These are phyloP conservation scores for Anarsia innoxiella DNA, from an alignment of 2,888 invertebrate species.

Conservation along the genomic window DNA sequence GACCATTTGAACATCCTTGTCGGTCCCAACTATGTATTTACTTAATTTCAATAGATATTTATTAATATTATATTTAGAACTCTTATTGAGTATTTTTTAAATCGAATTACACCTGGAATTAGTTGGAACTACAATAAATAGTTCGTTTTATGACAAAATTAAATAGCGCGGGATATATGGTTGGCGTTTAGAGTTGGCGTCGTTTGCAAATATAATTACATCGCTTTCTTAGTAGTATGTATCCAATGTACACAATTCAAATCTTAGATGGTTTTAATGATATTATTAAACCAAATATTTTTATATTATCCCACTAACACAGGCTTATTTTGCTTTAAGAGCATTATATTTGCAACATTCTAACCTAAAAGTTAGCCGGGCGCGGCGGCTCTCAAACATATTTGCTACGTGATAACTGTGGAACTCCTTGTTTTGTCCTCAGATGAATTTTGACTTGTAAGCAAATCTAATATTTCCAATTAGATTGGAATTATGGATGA, in stretches of 20 bases:
- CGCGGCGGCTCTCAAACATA: conserved; percentile 24
- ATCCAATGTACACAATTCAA: no score
- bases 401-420: not conserved
- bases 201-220: conserved; percentile 25
- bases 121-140: no score
- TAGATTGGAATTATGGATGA: conserved; percentile 55
- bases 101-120: no score
- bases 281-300: not conserved
- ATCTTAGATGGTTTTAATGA: no score
- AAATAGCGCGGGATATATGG: conserved; percentile 59
- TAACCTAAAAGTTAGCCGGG: conserved; percentile 67
- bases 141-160: no score
- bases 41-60: no score
- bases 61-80: no score
- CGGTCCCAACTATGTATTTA: no score
- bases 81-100: no score
- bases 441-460: conserved; percentile 41
- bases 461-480: conserved; percentile 31
- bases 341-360: conserved; percentile 21
- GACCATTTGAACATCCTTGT: conserved; percentile 11
- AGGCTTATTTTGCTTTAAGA: not conserved
- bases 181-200: conserved; percentile 44
- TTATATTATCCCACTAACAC: not conserved
- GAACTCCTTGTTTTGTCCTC: conserved; percentile 26
- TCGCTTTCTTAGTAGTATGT: no score